Conservation (phyloP, 2,888 invertebrate genomes). For the Dorcus parallelipipedus region DNA sequence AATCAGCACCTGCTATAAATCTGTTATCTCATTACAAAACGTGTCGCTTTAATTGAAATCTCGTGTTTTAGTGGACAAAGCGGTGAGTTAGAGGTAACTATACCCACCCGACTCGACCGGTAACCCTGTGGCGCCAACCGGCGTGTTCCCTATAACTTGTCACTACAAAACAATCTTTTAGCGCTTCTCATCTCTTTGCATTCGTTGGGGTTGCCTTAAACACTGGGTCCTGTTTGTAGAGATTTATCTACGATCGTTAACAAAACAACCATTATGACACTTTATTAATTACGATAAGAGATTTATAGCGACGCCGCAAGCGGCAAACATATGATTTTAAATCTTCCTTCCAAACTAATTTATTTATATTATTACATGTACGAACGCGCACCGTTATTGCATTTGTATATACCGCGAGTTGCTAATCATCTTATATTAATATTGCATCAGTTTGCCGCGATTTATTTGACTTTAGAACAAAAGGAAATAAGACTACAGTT, state of each 20-base stretch:
- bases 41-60: conserved; percentile 62
- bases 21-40: conserved; percentile 55
- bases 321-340: too few species aligned
- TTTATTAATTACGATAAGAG: background rate
- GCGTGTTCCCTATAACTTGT: conserved; percentile 31
- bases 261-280: background rate
- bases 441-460: background rate
- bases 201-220: conserved; percentile 4
- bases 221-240: background rate
- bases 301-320: background rate
- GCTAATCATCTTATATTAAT: background rate
- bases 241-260: background rate
- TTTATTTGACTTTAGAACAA: background rate
- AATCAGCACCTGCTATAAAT: conserved; percentile 42
- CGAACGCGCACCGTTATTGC: too few species aligned
- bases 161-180: conserved; percentile 31
- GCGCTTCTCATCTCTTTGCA: conserved; percentile 19
- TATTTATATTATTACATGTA: too few species aligned
- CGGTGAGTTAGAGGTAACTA: conserved; percentile 31
- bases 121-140: conserved; percentile 33
- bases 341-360: too few species aligned
- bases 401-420: too few species aligned
- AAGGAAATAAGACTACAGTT: background rate
- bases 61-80: conserved; percentile 52
- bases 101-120: conserved; percentile 21